These are phyloP conservation scores for Pachyseris speciosa DNA, from an alignment of 64 coral and sea anemone genomes.

Conservation along the genomic window DNA sequence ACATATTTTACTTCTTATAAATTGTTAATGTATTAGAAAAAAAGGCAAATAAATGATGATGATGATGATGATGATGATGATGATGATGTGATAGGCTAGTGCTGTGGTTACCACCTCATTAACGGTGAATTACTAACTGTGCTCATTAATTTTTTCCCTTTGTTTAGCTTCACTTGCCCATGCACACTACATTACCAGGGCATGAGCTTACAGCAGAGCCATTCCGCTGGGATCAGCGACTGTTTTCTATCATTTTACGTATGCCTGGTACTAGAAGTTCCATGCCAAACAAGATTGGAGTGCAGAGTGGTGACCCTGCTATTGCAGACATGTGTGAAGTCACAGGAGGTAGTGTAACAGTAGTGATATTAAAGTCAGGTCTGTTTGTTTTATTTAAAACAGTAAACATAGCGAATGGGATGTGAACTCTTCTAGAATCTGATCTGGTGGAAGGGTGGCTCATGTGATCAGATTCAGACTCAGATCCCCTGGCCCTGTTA, in stretches of 20 bases:
- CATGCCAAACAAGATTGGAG: conserved; percentile 52
- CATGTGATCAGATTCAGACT: no score
- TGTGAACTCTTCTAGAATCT: no score
- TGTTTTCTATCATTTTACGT: conserved; percentile 93
- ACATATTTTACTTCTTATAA: no score
- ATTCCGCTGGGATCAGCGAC: conserved; percentile 97
- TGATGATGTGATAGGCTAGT: no score
- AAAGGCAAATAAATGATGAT: no score
- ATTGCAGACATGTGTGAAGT: conserved; percentile 98
- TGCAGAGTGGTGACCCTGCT: conserved; percentile 70
- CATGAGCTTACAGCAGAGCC: conserved; percentile 95
- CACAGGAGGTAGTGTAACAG: conserved; percentile 86
- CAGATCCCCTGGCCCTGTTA: no score
- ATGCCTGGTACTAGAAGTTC: conserved; percentile 82
- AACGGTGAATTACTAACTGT: not conserved
- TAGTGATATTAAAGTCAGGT: not conserved
- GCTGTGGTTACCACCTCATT: no score
- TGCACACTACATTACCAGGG: conserved; percentile 87
- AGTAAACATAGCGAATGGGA: no score
- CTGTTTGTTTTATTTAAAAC: not conserved
- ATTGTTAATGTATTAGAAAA: no score
- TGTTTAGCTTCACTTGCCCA: conserved; percentile 94
- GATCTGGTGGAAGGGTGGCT: no score
- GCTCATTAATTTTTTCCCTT: not conserved
- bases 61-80: no score